A percentile compares a stretch with the other conserved stretches of the same genome.
phyloP scores from a whole-genome alignment of 2,888 invertebrate species.

The Spodoptera picta region DNA sequence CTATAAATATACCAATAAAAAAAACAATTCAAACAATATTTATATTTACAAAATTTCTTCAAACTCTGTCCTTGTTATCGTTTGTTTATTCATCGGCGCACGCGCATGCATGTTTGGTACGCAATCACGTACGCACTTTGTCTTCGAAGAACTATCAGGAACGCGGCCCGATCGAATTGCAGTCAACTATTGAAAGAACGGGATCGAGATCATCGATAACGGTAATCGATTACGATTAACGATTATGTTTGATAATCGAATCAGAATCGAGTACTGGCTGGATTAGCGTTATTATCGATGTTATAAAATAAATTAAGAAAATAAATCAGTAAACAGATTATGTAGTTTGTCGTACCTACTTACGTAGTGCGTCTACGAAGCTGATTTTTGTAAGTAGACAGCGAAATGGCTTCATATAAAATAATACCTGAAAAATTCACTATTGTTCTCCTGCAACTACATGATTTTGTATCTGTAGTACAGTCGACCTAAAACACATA shows the following conservation, averaged over 20 bases:
- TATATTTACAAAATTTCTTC: slow-evolving; percentile 47
- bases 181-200: slow-evolving; percentile 16
- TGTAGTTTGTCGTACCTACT: too few relatives aligned
- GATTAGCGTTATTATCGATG: too few relatives aligned
- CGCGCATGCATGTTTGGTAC: slow-evolving; percentile 53
- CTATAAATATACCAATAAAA: background rate
- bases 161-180: slow-evolving; percentile 20
- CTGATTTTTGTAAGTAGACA: background rate
- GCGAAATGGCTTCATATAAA: too few relatives aligned
- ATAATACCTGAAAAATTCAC: too few relatives aligned
- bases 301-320: too few relatives aligned
- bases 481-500: too few relatives aligned
- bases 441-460: too few relatives aligned
- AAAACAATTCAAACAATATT: slow-evolving; percentile 22
- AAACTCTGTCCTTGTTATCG: slow-evolving; percentile 33
- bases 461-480: too few relatives aligned
- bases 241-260: slow-evolving; percentile 5
- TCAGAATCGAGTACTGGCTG: too few relatives aligned
- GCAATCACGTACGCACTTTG: slow-evolving; percentile 51
- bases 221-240: slow-evolving; percentile 8
- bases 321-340: too few relatives aligned
- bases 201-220: slow-evolving; percentile 25
- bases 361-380: too few relatives aligned
- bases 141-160: slow-evolving; percentile 49
- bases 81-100: slow-evolving; percentile 52